Percentiles rank a stretch among this genome's conserved stretches.
Evolutionary conservation across 2,797 vertebrate species (phyloP).

Genomic region (Manis crassicaudata): DNA sequence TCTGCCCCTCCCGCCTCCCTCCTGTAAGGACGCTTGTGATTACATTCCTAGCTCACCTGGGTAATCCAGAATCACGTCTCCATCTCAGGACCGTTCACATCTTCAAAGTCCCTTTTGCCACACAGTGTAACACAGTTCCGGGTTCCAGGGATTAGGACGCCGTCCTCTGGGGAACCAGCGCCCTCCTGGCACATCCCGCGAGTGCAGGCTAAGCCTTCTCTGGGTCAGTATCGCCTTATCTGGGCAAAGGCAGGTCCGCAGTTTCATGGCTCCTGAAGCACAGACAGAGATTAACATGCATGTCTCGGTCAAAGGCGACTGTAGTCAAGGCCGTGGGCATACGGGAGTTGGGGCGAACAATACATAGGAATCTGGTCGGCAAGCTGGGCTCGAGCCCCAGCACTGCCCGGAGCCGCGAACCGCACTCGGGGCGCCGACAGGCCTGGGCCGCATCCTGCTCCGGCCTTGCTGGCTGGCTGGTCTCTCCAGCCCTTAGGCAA

Average conservation of each 20-base stretch:
- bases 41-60: not conserved
- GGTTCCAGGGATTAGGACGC: not conserved
- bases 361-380: not conserved
- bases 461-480: not conserved
- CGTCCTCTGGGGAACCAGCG: not conserved
- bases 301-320: not conserved
- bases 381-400: not conserved
- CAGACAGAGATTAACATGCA: not conserved
- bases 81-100: not conserved
- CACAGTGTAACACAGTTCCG: not conserved
- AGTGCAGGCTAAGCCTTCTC: not conserved
- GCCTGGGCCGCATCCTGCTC: not conserved
- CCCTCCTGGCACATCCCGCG: no score
- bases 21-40: not conserved
- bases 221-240: not conserved
- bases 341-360: not conserved
- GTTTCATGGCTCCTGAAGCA: not conserved
- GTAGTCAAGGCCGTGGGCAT: not conserved
- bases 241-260: not conserved
- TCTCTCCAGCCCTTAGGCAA: not conserved
- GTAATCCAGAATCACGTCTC: not conserved
- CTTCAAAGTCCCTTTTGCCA: not conserved
- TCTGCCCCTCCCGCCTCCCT: not conserved
- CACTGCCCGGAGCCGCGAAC: rapidly evolving
- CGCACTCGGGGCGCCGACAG: not conserved